Base-by-base conservation (phyloP, 1,140 invertebrate species). In the Phymorhynchus buccinoides region DNA sequence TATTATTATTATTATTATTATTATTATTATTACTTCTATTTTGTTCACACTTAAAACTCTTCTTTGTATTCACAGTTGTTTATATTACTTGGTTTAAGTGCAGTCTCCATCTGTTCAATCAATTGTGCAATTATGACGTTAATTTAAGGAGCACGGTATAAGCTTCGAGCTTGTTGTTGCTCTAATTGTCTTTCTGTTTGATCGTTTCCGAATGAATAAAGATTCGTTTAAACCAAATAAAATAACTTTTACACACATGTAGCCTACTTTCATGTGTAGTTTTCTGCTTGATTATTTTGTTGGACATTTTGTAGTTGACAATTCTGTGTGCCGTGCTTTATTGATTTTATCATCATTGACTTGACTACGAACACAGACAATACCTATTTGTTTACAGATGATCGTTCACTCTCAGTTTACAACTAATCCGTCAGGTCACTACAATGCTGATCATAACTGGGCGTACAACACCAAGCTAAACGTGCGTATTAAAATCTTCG, bases 391-490 rank as follows among this genome's bases (percentile, higher is more conserved):
- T 75, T 75, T 41, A 9, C 48, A 80, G 79, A 52, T 80, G 79
- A 35, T 80, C 18, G 56, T 80, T 27, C 79, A 80, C 35, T 35
- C 42, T 56, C 16, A 80, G 41, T 56, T 30, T 62, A 62, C 56
- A 16, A 52, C 44, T 32, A 14, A 4, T 32, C 42, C 42, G 9
- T 48, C 79, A 16, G 79, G 44, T 35, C 79, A 80, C 79, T 80
- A 80, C 79, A 80, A 80, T 52, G 79, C 42, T 32, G 30, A 80
- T 39, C 30, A 7, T 27, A 6, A 32, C 27, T 80, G 79, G 79
- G 44, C 12, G 30, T 62, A 62, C 56, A 62, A 62, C 56, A 22
- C 6, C 44, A 48, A 48, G 44, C 18, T 18, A 48, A 48, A 62
- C 7, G 7, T 62, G 18, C 56, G 18, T 22, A 62, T 22, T 62